These are phyloP conservation scores for Drosophila ezoana DNA, from an alignment of 2,888 invertebrate species.

Conservation along the genomic window DNA sequence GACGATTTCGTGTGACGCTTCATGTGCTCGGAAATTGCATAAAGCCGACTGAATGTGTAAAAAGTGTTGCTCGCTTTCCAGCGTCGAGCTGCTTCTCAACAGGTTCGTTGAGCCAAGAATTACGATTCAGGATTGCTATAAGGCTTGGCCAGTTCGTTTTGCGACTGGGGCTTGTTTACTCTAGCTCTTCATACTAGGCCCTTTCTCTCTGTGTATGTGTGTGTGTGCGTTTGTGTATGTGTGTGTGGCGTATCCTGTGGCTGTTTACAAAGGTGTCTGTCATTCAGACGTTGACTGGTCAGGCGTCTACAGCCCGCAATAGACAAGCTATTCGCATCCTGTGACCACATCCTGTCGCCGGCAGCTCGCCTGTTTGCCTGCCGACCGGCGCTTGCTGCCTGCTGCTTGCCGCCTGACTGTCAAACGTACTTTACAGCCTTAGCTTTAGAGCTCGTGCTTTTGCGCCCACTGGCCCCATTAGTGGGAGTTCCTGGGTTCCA, in stretches of 20 bases:
- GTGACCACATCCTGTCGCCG: conserved; percentile 77
- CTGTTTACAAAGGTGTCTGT: conserved; percentile 74
- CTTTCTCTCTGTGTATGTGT: conserved; percentile 15
- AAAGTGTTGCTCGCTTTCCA: conserved; percentile 61
- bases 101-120: conserved; percentile 38
- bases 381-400: conserved; percentile 20
- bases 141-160: conserved; percentile 57
- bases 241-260: conserved; percentile 32
- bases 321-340: conserved; percentile 65
- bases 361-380: conserved; percentile 47
- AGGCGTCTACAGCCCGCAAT: conserved; percentile 54
- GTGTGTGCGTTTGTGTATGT: conserved; percentile 4
- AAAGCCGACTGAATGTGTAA: conserved; percentile 51
- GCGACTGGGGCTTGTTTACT: conserved; percentile 57
- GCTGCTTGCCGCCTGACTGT: conserved; percentile 14
- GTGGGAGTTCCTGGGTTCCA: conserved; percentile 15
- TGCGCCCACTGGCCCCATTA: neutral
- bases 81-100: conserved; percentile 52
- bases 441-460: conserved; percentile 28
- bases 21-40: conserved; percentile 56
- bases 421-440: conserved; percentile 51
- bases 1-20: conserved; percentile 29
- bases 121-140: neutral
- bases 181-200: conserved; percentile 21
- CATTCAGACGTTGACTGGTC: conserved; percentile 50